These are phyloP conservation scores for Erpetoichthys calabaricus DNA, from an alignment of 2,797 vertebrate species.

Conservation along the genomic window DNA sequence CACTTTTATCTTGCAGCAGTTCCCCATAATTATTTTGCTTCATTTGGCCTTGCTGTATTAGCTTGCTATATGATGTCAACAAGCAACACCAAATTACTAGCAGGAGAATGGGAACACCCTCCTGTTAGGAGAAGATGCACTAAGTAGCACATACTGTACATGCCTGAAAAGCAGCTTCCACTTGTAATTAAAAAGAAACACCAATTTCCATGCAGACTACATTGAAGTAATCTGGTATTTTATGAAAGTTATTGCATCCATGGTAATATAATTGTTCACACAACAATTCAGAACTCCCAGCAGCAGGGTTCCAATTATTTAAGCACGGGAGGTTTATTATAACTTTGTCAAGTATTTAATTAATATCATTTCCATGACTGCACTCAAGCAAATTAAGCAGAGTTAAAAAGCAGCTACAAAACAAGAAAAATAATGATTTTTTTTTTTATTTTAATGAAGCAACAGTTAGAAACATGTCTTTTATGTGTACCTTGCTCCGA, in stretches of 20 bases:
- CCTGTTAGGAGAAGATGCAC: no score
- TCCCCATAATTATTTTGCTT: no score
- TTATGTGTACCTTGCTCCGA: no score
- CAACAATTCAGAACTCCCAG: slow-evolving; percentile 11
- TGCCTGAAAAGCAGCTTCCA: no score
- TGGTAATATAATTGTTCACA: slow-evolving; percentile 15
- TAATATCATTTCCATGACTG: slow-evolving; percentile 17
- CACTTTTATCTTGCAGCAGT: no score
- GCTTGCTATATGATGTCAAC: no score
- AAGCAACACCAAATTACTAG: no score
- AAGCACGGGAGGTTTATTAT: slow-evolving; percentile 15
- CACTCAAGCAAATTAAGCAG: background rate
- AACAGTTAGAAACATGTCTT: background rate
- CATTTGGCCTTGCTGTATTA: no score
- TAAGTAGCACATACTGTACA: no score
- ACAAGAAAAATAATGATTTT: background rate
- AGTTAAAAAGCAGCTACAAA: background rate
- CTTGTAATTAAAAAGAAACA: no score
- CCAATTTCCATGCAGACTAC: no score
- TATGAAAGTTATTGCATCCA: slow-evolving; percentile 15
- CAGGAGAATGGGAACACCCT: no score
- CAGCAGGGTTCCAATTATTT: slow-evolving; percentile 20
- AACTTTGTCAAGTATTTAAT: slow-evolving; percentile 12
- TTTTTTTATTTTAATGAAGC: background rate
- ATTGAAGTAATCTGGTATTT: background rate